Conservation (phyloP, 2,888 invertebrate species). For the Desoria tigrina region DNA sequence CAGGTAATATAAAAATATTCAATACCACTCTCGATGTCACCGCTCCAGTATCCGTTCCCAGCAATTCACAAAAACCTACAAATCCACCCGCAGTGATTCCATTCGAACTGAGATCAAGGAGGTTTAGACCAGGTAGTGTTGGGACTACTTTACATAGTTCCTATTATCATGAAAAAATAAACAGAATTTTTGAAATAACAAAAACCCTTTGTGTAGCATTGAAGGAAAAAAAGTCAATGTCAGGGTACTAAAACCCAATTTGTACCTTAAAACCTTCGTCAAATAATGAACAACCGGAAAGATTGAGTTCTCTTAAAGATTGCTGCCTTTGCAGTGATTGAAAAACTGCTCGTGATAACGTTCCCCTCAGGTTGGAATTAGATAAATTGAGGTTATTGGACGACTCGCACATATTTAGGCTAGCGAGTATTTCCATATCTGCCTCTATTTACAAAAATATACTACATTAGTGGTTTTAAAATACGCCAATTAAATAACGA, state of each 20-base stretch:
- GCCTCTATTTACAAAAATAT: constrained; percentile 15
- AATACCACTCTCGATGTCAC: neutral
- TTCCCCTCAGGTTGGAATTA: constrained; percentile 29
- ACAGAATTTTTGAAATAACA: neutral
- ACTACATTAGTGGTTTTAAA: too few species aligned
- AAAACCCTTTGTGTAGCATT: too few species aligned
- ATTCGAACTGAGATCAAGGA: constrained; percentile 47
- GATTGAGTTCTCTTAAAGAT: constrained; percentile 33
- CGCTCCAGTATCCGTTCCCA: constrained; percentile 21
- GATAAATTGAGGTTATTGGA: constrained; percentile 39
- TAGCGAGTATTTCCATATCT: constrained; percentile 26
- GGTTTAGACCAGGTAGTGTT: constrained; percentile 35
- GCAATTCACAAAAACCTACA: constrained; percentile 29
- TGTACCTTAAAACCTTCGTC: constrained; percentile 45
- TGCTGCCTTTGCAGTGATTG: constrained; percentile 36
- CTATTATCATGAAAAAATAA: constrained; percentile 16
- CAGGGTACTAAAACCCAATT: neutral
- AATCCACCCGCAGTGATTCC: constrained; percentile 39
- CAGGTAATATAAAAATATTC: neutral
- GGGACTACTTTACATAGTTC: constrained; percentile 33
- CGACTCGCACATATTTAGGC: constrained; percentile 38
- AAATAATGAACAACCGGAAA: constrained; percentile 44
- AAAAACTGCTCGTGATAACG: constrained; percentile 26
- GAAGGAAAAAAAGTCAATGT: neutral
- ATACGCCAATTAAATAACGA: too few species aligned